phyloP scores from a whole-genome alignment of 2,113 vertebrate genomes.

The Lipotes vexillifer region DNA sequence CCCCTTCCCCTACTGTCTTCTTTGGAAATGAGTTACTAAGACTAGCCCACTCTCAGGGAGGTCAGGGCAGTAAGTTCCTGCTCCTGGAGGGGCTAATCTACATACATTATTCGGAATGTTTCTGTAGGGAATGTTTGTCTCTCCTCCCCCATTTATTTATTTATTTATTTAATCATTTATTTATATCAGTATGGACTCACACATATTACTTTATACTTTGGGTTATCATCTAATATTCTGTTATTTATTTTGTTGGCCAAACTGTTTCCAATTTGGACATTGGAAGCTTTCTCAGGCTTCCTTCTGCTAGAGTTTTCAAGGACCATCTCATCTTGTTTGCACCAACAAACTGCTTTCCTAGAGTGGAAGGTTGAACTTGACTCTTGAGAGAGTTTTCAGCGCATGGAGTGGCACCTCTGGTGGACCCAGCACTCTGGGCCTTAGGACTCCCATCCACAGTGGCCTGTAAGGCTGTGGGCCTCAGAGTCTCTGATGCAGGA shows the following conservation, averaged over 20 bases:
- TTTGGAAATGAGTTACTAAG: neutral
- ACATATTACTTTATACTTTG: neutral
- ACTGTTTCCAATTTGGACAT: neutral
- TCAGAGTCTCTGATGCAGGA: neutral
- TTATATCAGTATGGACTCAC: neutral
- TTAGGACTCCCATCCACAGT: too few relatives aligned
- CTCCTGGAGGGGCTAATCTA: too few relatives aligned
- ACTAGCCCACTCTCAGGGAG: neutral
- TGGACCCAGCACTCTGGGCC: neutral
- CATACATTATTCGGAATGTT: neutral
- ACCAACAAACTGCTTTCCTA: neutral
- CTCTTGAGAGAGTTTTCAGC: neutral
- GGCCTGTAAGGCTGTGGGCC: neutral
- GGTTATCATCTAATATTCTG: neutral
- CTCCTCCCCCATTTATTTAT: neutral
- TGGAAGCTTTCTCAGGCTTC: neutral
- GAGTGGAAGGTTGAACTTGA: neutral
- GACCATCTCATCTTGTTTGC: neutral
- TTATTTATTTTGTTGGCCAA: neutral
- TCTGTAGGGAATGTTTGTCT: neutral
- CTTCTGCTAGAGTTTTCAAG: neutral
- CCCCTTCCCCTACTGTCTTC: neutral
- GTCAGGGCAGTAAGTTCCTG: neutral
- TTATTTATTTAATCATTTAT: neutral
- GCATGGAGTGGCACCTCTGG: fast-evolving